Evolutionary conservation across 2,113 vertebrate genomes (phyloP).

Genomic region (Axis porcinus): DNA sequence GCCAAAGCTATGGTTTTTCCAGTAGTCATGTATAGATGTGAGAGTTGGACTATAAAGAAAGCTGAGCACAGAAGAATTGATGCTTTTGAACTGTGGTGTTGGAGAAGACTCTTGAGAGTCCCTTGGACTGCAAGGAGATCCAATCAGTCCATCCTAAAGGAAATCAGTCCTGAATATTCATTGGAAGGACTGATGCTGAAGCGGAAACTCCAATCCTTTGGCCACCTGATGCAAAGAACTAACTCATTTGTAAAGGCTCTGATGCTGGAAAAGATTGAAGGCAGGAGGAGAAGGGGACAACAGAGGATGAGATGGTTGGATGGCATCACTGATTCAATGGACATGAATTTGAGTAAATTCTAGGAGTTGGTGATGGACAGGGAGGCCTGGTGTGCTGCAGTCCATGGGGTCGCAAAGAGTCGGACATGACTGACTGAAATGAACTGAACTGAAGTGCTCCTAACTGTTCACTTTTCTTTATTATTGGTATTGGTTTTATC

Average conservation of each 20-base stretch:
- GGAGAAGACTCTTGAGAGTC: not conserved
- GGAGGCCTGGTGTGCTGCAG: not conserved
- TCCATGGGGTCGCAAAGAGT: not conserved
- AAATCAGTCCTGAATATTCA: not conserved
- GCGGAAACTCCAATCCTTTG: not conserved
- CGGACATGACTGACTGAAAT: not conserved
- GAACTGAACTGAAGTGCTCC: not conserved
- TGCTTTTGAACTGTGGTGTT: not conserved
- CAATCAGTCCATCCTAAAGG: not conserved
- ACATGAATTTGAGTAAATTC: not conserved
- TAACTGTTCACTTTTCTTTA: not conserved
- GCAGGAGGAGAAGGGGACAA: not conserved
- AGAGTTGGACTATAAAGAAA: not conserved
- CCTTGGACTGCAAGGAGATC: not conserved
- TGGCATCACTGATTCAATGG: not conserved
- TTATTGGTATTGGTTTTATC: not conserved
- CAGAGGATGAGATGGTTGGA: not conserved
- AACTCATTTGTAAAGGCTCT: not conserved
- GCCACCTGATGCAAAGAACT: not conserved
- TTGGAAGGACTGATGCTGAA: not conserved
- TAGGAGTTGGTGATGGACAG: not conserved
- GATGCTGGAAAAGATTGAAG: not conserved
- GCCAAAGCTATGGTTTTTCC: not conserved
- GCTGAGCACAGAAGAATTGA: rapidly evolving
- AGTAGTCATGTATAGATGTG: not conserved